Percentiles rank a stretch among this genome's conserved stretches.
Evolutionary conservation across 2,888 invertebrate genomes (phyloP).

Genomic region (Gymnocheta viridis): DNA sequence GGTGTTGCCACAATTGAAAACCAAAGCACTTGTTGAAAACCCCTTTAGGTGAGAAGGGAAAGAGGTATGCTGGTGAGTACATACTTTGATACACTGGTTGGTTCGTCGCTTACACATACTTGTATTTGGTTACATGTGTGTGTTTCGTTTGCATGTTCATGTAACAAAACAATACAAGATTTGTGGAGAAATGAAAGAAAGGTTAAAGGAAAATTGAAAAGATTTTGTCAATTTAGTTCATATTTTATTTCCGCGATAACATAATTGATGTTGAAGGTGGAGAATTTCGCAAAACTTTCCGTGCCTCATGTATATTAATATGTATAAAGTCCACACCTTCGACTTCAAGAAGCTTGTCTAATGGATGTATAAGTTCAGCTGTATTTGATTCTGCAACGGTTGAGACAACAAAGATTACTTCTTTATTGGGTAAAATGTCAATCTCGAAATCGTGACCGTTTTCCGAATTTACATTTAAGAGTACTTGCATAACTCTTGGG

Average conservation of each 20-base stretch:
- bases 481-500: slow-evolving; percentile 81
- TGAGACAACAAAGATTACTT: slow-evolving; percentile 79
- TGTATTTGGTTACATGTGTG: too few relatives aligned
- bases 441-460: slow-evolving; percentile 78
- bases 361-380: slow-evolving; percentile 74
- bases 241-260: slow-evolving; percentile 80
- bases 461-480: slow-evolving; percentile 78
- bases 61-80: too few relatives aligned
- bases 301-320: slow-evolving; percentile 77
- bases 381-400: slow-evolving; percentile 77
- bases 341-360: slow-evolving; percentile 80
- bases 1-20: too few relatives aligned
- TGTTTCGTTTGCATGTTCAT: too few relatives aligned
- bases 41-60: too few relatives aligned
- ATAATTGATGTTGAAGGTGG: slow-evolving; percentile 79
- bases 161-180: too few relatives aligned
- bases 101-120: too few relatives aligned
- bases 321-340: slow-evolving; percentile 81
- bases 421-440: slow-evolving; percentile 77
- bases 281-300: slow-evolving; percentile 76
- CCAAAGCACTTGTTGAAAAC: too few relatives aligned
- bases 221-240: too few relatives aligned
- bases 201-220: too few relatives aligned
- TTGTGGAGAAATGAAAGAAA: too few relatives aligned
- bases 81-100: too few relatives aligned